Evolutionary conservation across 2,888 invertebrate species (phyloP).

Genomic region (Campoletis raptor): DNA sequence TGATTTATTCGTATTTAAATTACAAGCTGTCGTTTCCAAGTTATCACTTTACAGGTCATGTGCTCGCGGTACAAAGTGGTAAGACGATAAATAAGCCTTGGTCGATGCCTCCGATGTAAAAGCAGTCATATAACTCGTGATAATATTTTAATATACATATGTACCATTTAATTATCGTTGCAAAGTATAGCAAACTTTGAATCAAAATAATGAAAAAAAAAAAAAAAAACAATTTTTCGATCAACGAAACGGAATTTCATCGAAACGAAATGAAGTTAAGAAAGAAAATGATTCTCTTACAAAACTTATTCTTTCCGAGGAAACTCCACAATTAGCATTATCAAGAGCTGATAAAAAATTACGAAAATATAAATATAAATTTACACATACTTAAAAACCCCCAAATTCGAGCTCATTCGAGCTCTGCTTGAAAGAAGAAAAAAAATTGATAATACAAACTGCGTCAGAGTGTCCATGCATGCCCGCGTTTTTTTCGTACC

Average conservation of each 20-base stretch:
- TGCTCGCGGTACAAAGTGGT: constrained; percentile 41
- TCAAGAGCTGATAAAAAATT: not conserved
- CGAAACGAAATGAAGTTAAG: not conserved
- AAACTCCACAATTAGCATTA: not conserved
- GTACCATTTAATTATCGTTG: constrained; percentile 19
- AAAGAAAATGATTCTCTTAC: not conserved
- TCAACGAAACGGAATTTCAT: not conserved
- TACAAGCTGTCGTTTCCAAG: constrained; percentile 32
- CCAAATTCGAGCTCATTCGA: not conserved
- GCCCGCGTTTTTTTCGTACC: constrained; percentile 40
- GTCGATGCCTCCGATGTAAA: constrained; percentile 55
- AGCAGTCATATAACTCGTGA: constrained; percentile 20
- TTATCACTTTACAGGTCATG: constrained; percentile 59
- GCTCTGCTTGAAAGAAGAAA: not conserved
- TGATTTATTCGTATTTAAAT: constrained; percentile 37
- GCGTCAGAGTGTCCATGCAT: constrained; percentile 71
- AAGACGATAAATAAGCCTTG: constrained; percentile 50
- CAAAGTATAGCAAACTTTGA: not conserved
- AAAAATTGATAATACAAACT: constrained; percentile 6
- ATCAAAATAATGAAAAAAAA: not conserved
- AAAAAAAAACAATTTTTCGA: not conserved
- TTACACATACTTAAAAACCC: not conserved
- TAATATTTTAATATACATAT: constrained; percentile 9
- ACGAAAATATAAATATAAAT: not conserved
- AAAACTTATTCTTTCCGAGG: not conserved